These are phyloP conservation scores for Stomatorhinus ivindoensis DNA, from an alignment of 2,113 vertebrate genomes.

Conservation along the genomic window DNA sequence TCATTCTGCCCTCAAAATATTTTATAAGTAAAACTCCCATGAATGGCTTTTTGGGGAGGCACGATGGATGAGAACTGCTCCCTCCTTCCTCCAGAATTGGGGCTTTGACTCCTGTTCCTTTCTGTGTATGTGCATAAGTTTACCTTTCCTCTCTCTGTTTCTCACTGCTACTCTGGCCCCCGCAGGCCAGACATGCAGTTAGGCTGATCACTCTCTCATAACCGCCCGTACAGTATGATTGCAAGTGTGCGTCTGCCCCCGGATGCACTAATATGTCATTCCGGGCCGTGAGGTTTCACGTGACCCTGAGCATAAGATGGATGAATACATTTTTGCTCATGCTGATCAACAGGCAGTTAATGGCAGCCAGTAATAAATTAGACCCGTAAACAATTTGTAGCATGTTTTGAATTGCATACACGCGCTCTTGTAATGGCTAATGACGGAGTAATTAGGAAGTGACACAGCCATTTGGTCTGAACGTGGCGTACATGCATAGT, in stretches of 20 bases:
- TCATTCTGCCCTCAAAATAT: no score
- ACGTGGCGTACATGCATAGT: constrained; percentile 40
- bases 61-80: neutral
- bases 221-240: neutral
- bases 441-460: constrained; percentile 61
- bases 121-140: neutral
- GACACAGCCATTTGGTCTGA: constrained; percentile 49
- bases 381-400: constrained; percentile 25
- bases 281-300: neutral
- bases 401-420: constrained; percentile 37
- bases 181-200: neutral
- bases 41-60: neutral
- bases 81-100: neutral
- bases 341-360: neutral
- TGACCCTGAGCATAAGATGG: neutral
- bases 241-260: neutral
- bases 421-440: constrained; percentile 50
- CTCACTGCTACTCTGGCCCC: neutral
- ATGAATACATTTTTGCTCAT: neutral
- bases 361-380: constrained; percentile 28
- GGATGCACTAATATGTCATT: neutral
- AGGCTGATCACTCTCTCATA: neutral
- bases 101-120: neutral
- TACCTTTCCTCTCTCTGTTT: neutral
- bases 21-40: no score